Evolutionary conservation across 2,888 invertebrate genomes (phyloP).

Genomic region (Melanotus villosus): DNA sequence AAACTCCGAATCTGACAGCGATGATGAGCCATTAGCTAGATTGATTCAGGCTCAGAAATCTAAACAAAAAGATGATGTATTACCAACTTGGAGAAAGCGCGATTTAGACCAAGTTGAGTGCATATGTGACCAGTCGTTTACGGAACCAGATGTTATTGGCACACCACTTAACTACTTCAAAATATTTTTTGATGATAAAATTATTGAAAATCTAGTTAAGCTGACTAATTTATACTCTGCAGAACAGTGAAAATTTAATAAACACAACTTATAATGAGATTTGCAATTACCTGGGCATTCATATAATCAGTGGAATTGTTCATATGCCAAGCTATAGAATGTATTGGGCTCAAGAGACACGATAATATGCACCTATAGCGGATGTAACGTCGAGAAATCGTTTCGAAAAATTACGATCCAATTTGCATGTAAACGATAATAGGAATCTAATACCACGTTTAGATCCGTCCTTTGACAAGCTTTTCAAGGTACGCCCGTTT

Average conservation of each 20-base stretch:
- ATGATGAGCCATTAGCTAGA: no score
- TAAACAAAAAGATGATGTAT: no score
- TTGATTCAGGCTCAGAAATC: no score
- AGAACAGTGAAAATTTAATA: slow-evolving; percentile 46
- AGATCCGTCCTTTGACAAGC: slow-evolving; percentile 47
- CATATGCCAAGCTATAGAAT: slow-evolving; percentile 51
- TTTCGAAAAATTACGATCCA: slow-evolving; percentile 47
- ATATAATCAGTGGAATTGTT: slow-evolving; percentile 49
- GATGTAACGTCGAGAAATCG: slow-evolving; percentile 53
- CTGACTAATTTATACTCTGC: slow-evolving; percentile 52
- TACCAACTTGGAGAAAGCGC: no score
- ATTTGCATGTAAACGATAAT: slow-evolving; percentile 48
- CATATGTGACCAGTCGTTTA: slow-evolving; percentile 13
- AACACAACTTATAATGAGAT: slow-evolving; percentile 49
- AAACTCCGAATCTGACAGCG: no score
- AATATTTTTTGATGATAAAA: slow-evolving; percentile 13
- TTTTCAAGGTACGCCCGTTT: slow-evolving; percentile 52
- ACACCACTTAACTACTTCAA: slow-evolving; percentile 25
- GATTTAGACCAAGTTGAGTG: not conserved
- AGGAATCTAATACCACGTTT: slow-evolving; percentile 27
- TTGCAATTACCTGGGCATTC: slow-evolving; percentile 51
- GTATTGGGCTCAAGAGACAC: slow-evolving; percentile 52
- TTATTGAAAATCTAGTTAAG: slow-evolving; percentile 40
- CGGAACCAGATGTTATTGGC: not conserved
- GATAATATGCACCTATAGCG: slow-evolving; percentile 39